These are phyloP conservation scores for Papilio elwesi DNA, from an alignment of 2,888 invertebrate species.

Conservation along the genomic window DNA sequence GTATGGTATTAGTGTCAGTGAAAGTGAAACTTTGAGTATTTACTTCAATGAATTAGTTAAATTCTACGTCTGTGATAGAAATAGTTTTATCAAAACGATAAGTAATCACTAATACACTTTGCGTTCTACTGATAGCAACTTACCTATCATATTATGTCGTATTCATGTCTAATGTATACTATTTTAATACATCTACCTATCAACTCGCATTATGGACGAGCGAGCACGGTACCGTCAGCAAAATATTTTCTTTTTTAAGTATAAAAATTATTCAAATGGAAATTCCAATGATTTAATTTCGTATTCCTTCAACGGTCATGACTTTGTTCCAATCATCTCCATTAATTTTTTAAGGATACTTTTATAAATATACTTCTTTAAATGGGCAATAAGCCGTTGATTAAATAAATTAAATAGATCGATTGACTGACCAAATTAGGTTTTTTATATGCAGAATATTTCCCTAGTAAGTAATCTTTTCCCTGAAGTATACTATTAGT, in stretches of 20 bases:
- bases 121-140: conserved; percentile 47
- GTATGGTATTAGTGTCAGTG: too few species aligned
- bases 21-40: too few species aligned
- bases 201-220: conserved; percentile 84
- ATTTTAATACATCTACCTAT: conserved; percentile 85
- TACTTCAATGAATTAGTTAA: too few species aligned
- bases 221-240: conserved; percentile 68
- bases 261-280: background rate
- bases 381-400: too few species aligned
- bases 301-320: background rate
- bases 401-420: too few species aligned
- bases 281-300: background rate
- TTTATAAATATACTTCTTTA: too few species aligned
- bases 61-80: background rate
- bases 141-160: conserved; percentile 69
- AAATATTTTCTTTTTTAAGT: conserved; percentile 45
- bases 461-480: too few species aligned
- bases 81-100: conserved; percentile 49
- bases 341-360: too few species aligned
- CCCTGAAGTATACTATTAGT: too few species aligned
- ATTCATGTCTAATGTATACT: conserved; percentile 82
- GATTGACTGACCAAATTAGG: too few species aligned
- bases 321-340: too few species aligned
- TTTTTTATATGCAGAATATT: too few species aligned
- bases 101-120: conserved; percentile 64